phyloP scores from a whole-genome alignment of 2,113 vertebrate species.

The Alces alces region DNA sequence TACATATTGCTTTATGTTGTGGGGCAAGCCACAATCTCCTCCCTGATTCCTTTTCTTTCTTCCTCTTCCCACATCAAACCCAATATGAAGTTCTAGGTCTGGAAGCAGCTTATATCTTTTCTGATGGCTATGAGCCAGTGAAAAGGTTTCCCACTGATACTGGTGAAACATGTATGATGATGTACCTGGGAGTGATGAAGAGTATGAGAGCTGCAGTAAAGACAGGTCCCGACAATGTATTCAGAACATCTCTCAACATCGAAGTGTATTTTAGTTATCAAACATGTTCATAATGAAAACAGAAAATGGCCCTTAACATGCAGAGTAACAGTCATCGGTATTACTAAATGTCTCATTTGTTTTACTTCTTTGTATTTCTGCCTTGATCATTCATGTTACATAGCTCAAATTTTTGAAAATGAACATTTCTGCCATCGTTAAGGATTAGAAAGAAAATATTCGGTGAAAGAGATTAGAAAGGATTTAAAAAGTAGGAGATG shows the following conservation, averaged over 20 bases:
- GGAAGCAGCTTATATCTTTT: neutral
- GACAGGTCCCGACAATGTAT: neutral
- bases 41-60: neutral
- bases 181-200: neutral
- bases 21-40: neutral
- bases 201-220: too few relatives aligned
- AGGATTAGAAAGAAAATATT: slow-evolving; percentile 1
- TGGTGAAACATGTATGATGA: neutral
- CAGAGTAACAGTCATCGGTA: neutral
- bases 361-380: neutral
- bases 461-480: neutral
- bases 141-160: neutral
- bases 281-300: neutral
- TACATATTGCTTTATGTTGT: neutral
- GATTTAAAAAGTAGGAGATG: neutral
- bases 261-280: neutral
- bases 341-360: neutral
- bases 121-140: neutral
- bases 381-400: neutral
- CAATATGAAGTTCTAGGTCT: neutral
- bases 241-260: neutral
- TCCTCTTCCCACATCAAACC: neutral
- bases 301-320: neutral
- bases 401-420: neutral
- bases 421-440: neutral